Base-by-base conservation (phyloP, 1,140 invertebrate genomes). In the Arion vulgaris region DNA sequence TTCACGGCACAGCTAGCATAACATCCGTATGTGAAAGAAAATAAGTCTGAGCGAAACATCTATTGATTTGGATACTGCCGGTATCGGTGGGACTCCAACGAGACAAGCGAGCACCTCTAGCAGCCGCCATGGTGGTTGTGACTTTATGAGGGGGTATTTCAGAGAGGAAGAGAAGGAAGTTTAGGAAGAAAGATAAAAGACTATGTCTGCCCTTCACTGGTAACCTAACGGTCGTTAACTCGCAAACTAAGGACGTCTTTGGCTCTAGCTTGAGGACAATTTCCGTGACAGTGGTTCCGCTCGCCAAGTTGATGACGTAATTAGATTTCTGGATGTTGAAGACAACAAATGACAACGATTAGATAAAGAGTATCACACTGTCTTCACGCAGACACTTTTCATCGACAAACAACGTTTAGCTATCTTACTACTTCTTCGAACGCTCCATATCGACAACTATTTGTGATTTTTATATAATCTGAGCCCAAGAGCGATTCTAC, bases 31-130 rank as follows among this genome's bases (percentile, higher is more conserved):
- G 53, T 11, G 26, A 57, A 57, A 23, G 53, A 57, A 57, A 1
- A 11, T 23, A 19, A 5, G 28, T n/a, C n/a, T 32, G 28, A 66
- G 62, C 62, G 32, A 66, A 28, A 66, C 62, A 66, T 17, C 62
- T 66, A 66, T 66, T 66, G 62, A 66, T 66, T 17, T 28, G n/a
- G n/a, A 66, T 32, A 66, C 32, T n/a, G n/a, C 62, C 62, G n/a
- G 62, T 66, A 32, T n/a, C 62, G 28, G 62, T 32, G 11, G n/a
- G 28, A 66, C 62, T 32, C 57, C n/a, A 34, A 34, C 62, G 28
- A 66, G 62, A 23, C 62, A 66, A 23, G n/a, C 62, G 19, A 57
- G 62, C 62, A 66, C 28, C 62, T 34, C 62, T 32, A 28, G n/a
- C 17, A 32, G 62, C 2, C 1, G 5, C 11, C 28, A 57, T 9